A percentile compares a stretch with the other conserved stretches of the same genome.
These are phyloP conservation scores for Pelobates fuscus DNA, from an alignment of 2,113 vertebrate genomes.

Conservation along the genomic window DNA sequence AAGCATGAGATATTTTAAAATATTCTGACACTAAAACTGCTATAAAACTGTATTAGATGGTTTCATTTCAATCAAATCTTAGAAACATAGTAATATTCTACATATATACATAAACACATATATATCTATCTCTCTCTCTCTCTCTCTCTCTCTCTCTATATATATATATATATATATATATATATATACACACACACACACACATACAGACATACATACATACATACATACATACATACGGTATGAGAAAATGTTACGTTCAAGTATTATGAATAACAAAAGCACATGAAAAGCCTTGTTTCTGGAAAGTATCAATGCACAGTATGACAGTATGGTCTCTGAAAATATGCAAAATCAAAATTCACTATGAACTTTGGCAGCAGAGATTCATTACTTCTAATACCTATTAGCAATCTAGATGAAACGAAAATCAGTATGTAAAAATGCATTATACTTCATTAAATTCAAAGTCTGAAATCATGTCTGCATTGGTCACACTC, in stretches of 20 bases:
- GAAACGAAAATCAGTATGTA: slow-evolving; percentile 69
- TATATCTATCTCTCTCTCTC: too few relatives aligned
- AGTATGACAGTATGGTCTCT: slow-evolving; percentile 59
- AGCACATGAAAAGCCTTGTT: slow-evolving; percentile 52
- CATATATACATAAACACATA: too few relatives aligned
- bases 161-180: too few relatives aligned
- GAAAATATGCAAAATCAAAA: slow-evolving; percentile 68
- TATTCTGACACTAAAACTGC: too few relatives aligned
- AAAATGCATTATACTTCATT: slow-evolving; percentile 79
- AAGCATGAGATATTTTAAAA: too few relatives aligned
- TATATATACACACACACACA: too few relatives aligned
- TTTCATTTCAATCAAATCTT: too few relatives aligned
- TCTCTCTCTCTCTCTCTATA: too few relatives aligned
- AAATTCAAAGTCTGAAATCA: slow-evolving; percentile 71
- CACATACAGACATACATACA: too few relatives aligned
- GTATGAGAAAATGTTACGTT: neutral
- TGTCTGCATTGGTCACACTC: slow-evolving; percentile 68
- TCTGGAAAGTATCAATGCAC: slow-evolving; percentile 12
- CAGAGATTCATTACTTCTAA: slow-evolving; percentile 74
- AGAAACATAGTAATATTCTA: too few relatives aligned
- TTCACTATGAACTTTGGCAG: slow-evolving; percentile 61
- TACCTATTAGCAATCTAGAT: slow-evolving; percentile 71
- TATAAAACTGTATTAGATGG: too few relatives aligned
- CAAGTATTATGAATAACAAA: slow-evolving; percentile 63
- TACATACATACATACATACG: too few relatives aligned